Conservation (phyloP, 92 coral and sea anemone genomes). For the Paramuricea clavata region DNA sequence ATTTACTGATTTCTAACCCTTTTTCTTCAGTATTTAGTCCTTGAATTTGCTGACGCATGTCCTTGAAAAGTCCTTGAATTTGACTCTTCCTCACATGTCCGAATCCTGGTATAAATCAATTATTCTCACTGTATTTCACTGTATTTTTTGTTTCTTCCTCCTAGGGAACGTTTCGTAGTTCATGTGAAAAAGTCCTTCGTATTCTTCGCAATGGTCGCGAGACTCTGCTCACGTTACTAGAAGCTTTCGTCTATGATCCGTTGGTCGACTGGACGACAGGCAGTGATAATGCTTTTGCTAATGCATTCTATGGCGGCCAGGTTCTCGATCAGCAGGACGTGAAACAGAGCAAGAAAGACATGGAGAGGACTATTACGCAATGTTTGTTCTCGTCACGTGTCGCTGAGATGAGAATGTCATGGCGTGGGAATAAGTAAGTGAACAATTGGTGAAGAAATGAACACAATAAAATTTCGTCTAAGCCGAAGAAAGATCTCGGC, state of each 20-base stretch:
- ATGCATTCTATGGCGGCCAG: conserved; percentile 98
- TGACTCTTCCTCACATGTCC: too few relatives aligned
- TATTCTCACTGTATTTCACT: too few relatives aligned
- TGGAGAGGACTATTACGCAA: conserved; percentile 98
- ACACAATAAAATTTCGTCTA: too few relatives aligned
- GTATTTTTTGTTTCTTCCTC: neutral
- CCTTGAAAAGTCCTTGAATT: too few relatives aligned
- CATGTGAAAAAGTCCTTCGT: conserved; percentile 97
- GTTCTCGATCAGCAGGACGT: conserved; percentile 84
- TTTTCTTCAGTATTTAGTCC: too few relatives aligned
- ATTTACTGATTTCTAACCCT: too few relatives aligned
- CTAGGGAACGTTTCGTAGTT: conserved; percentile 96
- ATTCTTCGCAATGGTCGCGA: conserved; percentile 94
- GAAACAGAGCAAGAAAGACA: conserved; percentile 93
- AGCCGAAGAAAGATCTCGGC: too few relatives aligned
- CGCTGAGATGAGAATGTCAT: conserved; percentile 96
- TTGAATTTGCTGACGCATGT: too few relatives aligned
- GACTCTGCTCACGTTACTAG: conserved; percentile 89
- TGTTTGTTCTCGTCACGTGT: conserved; percentile 97
- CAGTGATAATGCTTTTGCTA: conserved; percentile 95
- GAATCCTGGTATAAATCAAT: too few relatives aligned
- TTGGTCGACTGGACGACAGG: conserved; percentile 99
- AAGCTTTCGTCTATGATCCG: conserved; percentile 98
- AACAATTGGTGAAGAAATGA: neutral
- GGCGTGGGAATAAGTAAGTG: conserved; percentile 90